phyloP scores from a whole-genome alignment of 2,113 vertebrate species.

The Bambusicola thoracicus region DNA sequence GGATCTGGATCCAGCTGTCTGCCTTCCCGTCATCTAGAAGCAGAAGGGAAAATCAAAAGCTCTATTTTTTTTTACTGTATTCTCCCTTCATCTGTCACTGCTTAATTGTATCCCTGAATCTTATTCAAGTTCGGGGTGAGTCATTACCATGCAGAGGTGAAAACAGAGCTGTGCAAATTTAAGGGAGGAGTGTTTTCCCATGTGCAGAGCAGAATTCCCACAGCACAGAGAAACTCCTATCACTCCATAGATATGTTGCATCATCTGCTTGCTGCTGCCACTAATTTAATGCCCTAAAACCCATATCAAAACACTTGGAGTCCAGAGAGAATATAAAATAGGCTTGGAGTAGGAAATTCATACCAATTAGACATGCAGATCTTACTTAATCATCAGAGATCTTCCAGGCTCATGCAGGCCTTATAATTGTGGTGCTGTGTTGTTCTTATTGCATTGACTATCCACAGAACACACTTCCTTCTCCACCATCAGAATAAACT shows the following conservation, averaged over 20 bases:
- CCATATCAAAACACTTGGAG: constrained; percentile 34
- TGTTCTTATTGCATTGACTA: neutral
- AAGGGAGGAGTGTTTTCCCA: neutral
- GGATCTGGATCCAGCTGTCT: neutral
- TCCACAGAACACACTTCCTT: neutral
- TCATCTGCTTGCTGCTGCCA: constrained; percentile 41
- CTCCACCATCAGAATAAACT: neutral
- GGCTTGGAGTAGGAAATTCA: neutral
- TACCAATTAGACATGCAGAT: constrained; percentile 37
- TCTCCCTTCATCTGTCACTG: constrained; percentile 39
- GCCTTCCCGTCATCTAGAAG: neutral
- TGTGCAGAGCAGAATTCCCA: constrained; percentile 7
- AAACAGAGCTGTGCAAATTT: neutral
- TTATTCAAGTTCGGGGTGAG: constrained; percentile 39
- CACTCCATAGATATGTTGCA: neutral
- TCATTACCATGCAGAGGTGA: constrained; percentile 9
- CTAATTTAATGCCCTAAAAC: constrained; percentile 41
- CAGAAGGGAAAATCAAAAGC: constrained; percentile 40
- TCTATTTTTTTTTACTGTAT: constrained; percentile 32
- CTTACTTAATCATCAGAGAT: neutral
- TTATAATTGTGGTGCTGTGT: neutral
- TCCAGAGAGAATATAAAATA: constrained; percentile 16
- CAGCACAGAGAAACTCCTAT: neutral
- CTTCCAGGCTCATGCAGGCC: neutral
- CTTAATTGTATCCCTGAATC: constrained; percentile 50